These are phyloP conservation scores for Dynastes tityus DNA, from an alignment of 2,888 invertebrate genomes.

Conservation along the genomic window DNA sequence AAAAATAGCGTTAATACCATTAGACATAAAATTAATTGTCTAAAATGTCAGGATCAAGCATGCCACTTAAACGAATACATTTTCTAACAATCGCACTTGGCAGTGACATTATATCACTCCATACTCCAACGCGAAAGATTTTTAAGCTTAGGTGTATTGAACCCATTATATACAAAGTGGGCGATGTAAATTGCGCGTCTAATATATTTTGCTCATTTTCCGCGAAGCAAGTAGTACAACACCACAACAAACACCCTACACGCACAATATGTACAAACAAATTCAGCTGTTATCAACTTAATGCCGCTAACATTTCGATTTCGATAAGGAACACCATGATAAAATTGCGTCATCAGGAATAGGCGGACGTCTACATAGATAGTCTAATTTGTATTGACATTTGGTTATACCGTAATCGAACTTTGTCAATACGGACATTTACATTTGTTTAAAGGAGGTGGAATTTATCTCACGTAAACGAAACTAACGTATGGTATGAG, in stretches of 20 bases:
- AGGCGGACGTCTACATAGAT: no score
- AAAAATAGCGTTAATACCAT: no score
- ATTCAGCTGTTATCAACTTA: conserved; percentile 7
- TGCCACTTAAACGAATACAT: background rate
- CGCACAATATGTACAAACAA: background rate
- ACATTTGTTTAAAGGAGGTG: no score
- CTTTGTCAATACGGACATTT: no score
- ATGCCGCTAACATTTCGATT: background rate
- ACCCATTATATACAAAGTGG: conserved; percentile 34
- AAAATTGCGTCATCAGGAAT: background rate
- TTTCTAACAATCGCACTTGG: conserved; percentile 30
- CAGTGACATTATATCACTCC: conserved; percentile 38
- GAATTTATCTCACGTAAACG: background rate
- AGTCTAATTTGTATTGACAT: no score
- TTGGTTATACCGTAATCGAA: no score
- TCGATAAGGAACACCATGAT: background rate
- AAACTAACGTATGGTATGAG: background rate
- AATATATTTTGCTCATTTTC: conserved; percentile 12
- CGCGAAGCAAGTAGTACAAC: background rate
- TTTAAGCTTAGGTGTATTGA: conserved; percentile 37
- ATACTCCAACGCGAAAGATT: conserved; percentile 40
- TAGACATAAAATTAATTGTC: background rate
- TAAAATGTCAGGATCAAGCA: background rate
- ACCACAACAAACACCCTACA: conserved; percentile 6
- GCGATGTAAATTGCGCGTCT: conserved; percentile 35